phyloP scores from a whole-genome alignment of 2,797 vertebrate species.

The Coracias cyanogaster region DNA sequence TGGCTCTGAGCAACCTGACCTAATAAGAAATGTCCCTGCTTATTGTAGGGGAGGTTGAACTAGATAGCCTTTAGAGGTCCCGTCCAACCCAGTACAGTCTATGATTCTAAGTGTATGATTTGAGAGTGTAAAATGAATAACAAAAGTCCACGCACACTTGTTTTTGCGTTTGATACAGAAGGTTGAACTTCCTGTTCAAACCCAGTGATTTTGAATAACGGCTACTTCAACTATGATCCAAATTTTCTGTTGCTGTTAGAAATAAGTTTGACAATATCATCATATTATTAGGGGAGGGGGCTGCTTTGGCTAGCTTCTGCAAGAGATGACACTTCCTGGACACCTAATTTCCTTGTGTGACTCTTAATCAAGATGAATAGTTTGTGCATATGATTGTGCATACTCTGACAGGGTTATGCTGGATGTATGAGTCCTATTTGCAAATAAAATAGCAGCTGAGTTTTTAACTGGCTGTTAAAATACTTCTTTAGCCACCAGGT shows the following conservation, averaged over 20 bases:
- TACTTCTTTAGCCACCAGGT: neutral
- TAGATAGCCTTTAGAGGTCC: too few relatives aligned
- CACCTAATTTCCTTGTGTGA: neutral
- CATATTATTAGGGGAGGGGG: neutral
- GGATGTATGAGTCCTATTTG: neutral
- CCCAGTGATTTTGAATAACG: neutral
- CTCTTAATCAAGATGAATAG: neutral
- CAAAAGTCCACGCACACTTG: neutral
- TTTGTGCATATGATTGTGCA: neutral
- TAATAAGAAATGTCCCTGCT: too few relatives aligned
- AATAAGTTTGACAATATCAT: neutral
- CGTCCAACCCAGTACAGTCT: too few relatives aligned
- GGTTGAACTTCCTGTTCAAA: neutral
- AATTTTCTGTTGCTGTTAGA: neutral
- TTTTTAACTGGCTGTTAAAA: neutral
- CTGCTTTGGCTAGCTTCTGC: neutral
- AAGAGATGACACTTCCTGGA: accelerated
- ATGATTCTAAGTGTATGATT: neutral
- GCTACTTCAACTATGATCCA: neutral
- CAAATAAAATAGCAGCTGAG: neutral
- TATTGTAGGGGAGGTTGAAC: too few relatives aligned
- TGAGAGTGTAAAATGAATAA: neutral
- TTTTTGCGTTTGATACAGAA: neutral
- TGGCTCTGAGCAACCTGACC: too few relatives aligned
- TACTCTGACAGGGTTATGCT: neutral